phyloP scores from a whole-genome alignment of 2,113 vertebrate species.

The Mandrillus leucophaeus region DNA sequence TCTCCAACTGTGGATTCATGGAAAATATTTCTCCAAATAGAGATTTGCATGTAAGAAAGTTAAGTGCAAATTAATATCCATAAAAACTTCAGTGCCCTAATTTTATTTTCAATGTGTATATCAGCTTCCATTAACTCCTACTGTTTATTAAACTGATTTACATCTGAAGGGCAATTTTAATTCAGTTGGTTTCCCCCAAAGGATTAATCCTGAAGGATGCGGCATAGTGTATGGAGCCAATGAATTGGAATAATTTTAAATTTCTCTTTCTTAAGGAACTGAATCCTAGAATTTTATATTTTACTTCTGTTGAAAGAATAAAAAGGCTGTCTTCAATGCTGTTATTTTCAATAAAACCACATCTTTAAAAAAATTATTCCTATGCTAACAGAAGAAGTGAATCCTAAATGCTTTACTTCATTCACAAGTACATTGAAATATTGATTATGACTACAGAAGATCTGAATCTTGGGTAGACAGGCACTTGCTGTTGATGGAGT shows the following conservation, averaged over 20 bases:
- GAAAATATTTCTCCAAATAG: conserved; percentile 55
- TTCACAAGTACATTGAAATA: conserved; percentile 53
- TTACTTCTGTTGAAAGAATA: conserved; percentile 59
- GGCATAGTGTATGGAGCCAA: conserved; percentile 4
- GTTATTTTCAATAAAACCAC: conserved; percentile 61
- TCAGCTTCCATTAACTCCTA: neutral
- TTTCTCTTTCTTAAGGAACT: conserved; percentile 55
- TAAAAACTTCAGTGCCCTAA: neutral
- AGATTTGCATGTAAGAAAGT: conserved; percentile 43
- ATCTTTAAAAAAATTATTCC: conserved; percentile 29
- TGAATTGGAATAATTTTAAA: conserved; percentile 56
- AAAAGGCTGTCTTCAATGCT: conserved; percentile 50
- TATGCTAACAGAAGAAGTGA: conserved; percentile 57
- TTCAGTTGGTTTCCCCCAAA: conserved; percentile 15
- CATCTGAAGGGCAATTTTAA: neutral
- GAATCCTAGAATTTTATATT: conserved; percentile 56
- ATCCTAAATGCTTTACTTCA: conserved; percentile 55
- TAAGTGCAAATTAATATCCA: conserved; percentile 54
- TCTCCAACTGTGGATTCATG: conserved; percentile 27
- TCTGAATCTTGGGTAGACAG: neutral
- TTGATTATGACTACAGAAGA: conserved; percentile 54
- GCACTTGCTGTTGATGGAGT: conserved; percentile 36
- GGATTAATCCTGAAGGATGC: conserved; percentile 3
- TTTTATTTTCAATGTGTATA: conserved; percentile 19
- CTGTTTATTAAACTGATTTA: conserved; percentile 10